These are phyloP conservation scores for Anguilla japonica DNA, from an alignment of 2,113 vertebrate genomes.

Conservation along the genomic window DNA sequence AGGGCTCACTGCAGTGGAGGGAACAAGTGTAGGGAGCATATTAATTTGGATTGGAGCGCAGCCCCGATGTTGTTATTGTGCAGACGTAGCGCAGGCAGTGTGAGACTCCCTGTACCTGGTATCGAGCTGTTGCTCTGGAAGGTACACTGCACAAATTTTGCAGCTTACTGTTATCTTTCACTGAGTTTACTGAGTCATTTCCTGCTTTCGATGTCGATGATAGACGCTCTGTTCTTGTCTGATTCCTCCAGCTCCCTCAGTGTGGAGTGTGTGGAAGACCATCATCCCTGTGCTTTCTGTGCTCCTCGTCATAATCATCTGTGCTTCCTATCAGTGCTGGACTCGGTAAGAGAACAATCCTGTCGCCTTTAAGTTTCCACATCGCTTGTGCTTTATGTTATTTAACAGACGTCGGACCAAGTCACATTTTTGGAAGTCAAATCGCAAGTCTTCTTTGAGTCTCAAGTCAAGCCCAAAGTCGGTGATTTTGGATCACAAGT, in stretches of 20 bases:
- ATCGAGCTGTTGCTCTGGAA: not conserved
- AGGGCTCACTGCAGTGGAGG: too few species aligned
- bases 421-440: too few species aligned
- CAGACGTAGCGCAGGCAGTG: not conserved
- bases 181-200: not conserved
- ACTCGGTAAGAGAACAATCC: conserved; percentile 53
- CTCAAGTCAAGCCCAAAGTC: too few species aligned
- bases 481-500: too few species aligned
- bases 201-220: not conserved
- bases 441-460: too few species aligned
- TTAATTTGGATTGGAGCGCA: too few species aligned
- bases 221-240: not conserved
- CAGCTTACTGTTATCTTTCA: not conserved
- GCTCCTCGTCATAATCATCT: conserved; percentile 41
- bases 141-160: not conserved
- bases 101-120: not conserved
- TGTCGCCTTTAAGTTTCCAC: not conserved
- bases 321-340: conserved; percentile 26
- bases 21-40: too few species aligned
- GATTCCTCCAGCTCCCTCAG: conserved; percentile 44
- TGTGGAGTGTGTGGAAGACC: fast-evolving
- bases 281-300: conserved; percentile 44
- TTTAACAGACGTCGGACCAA: too few species aligned
- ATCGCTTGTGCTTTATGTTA: not conserved
- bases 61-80: too few species aligned